Base-by-base conservation (phyloP, 2,888 invertebrate genomes). In the Mimachlamys varia region DNA sequence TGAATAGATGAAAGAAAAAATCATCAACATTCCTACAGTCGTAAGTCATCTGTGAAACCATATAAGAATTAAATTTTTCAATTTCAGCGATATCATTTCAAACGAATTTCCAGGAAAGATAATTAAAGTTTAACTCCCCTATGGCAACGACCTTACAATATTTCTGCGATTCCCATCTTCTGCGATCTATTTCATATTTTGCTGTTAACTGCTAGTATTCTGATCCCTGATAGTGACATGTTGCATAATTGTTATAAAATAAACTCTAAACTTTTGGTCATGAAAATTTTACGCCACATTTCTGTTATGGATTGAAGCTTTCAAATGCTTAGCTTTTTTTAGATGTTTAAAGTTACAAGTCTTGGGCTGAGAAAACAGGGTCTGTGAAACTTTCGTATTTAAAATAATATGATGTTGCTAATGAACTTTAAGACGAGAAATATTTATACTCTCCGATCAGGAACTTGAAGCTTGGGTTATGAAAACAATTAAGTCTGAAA, bases 401-500 rank as follows among this genome's bases (percentile, higher is more conserved):
- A n/a, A 58, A 58, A 58, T 58, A 58, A 22, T 22, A 58, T 19
- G 22, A 19, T 58, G 58, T 58, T 22, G 19, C 58, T 58, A 58
- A 58, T 22, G 58, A 58, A 58, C 58, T 58, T 58, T n/a, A 58
- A 58, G 19, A 7, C n/a, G 58, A 19, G 58, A 58, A 58, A 58
- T 58, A 58, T 58, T 58, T 58, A 58, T 58, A 58, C n/a, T 58
- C 13, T 58, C n/a, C 58, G 22, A 58, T 58, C 58, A 10, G 22
- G 58, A n/a, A 58, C 19, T 58, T 10, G 58, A n/a, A 58, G 58
- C 58, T 58, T 58, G 58, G 58, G 58, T 58, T 58, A 58, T 58
- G 58, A 58, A 58, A 58, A 58, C 58, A 58, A 58, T 58, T 58
- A 58, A 58, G 58, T 58, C 58, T 19, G 58, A 58, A 58, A 58